Base-by-base conservation (phyloP, 2,797 vertebrate genomes). In the Basileuterus tristriatus region DNA sequence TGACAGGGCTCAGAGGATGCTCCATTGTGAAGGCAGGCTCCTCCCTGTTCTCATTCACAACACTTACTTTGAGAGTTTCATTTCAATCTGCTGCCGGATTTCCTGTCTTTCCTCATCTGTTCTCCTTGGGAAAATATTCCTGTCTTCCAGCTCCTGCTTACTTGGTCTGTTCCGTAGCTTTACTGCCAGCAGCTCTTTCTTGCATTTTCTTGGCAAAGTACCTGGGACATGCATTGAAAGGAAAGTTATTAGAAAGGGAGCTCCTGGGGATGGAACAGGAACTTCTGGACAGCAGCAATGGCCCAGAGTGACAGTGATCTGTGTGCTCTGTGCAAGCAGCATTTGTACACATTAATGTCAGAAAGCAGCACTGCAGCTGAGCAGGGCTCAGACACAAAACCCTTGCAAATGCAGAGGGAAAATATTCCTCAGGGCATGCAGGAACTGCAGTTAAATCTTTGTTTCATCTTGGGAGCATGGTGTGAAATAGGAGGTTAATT, bases 51-150 rank as follows among this genome's bases (percentile, higher is more conserved):
- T 82, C 67, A 43, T 72, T 84, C 74, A 68, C 60, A 63, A 22
- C 74, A 98, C 99, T 99, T 98, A 99, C 99, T 99, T 99, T 92
- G 99, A 99, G 86, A 99, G 98, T 96, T 99, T 99, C 98, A 98
- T 98, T 95, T 99, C 99, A 15, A 99, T 99, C 98, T 99, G 99
- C 97, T 99, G 99, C 65, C 99, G 98, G 91, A 99, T 99, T 86
- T 99, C 99, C 98, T 99, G 99, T 11, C 99, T 97, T 93, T 99
- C 99, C 95, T 99, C 99, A 46, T 99, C 99, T 1, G 99, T 99
- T 95, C 99, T 98, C 77, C 98, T 97, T 7, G 99, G 99, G 98
- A 99, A 99, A 96, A 99, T 99, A 96, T 99, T 99, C 82, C 99
- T 98, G 95, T 99, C 99, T 96, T 99, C 99, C 96, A 99, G 97